Evolutionary conservation across 1,140 invertebrate genomes (phyloP), one percentile per base, ranked within the genome.

Genomic region (Steinernema feltiae): DNA sequence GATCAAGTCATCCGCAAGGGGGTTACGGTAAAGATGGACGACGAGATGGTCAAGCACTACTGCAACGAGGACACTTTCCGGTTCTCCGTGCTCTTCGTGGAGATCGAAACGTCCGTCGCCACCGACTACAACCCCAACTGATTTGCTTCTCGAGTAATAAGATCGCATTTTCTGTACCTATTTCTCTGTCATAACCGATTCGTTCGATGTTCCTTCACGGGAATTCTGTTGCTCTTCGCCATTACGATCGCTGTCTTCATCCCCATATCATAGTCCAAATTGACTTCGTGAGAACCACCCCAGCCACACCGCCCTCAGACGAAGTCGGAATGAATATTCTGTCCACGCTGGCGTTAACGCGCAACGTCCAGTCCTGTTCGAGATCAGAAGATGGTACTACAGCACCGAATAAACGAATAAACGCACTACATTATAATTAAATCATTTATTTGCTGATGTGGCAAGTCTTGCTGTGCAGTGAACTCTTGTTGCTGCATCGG

Each of bases 11-110:
- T 83, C 82, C 15, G 92, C 90, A 97, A 97, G 92, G 82, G 79
- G n/a, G 76, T 86, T 91, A 94, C 93, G 88, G 95, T 95, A 89
- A 95, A 95, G 92, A 95, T 99, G 92, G 96, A 99, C 89, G 95
- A 99, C 87, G 95, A 98, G 84, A 98, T 98, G 92, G 89, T 99
- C 82, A 93, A 92, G 76, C 95, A 95, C 87, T 99, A 98, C 87
- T 95, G 94, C 88, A 97, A 98, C 87, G 95, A 98, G 89, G 95
- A 98, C 86, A 91, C 95, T 76, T 98, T 98, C 88, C 89, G 83
- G n/a, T 89, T 87, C 76, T 88, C 90, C 77, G 87, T 90, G 31
- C 89, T 88, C 0, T 83, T 91, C n/a, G 86, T 85, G 18, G 89
- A 90, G 80, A 82, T 88, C 21, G 76, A 80, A 1, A 30, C 63